phyloP scores from a whole-genome alignment of 2,888 invertebrate genomes.

The Macaria notata region DNA sequence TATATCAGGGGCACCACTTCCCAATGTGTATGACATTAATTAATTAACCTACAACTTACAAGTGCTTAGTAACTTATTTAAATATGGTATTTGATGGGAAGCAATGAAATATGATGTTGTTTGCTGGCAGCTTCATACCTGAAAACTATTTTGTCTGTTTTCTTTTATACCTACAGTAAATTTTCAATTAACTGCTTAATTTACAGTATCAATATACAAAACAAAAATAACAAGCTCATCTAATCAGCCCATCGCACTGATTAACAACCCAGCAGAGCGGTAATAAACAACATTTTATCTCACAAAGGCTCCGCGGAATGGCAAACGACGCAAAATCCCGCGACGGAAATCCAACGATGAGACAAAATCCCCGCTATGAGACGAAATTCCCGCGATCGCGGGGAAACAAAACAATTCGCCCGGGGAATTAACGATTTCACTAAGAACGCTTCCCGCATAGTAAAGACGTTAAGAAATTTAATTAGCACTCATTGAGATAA shows the following conservation, averaged over 20 bases:
- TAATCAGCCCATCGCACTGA: constrained; percentile 14
- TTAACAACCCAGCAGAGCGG: constrained; percentile 27
- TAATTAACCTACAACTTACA: too few relatives aligned
- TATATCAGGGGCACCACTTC: too few relatives aligned
- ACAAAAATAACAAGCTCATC: constrained; percentile 10
- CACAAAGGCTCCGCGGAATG: constrained; percentile 34
- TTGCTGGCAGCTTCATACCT: too few relatives aligned
- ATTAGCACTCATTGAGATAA: constrained; percentile 73
- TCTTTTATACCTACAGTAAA: too few relatives aligned
- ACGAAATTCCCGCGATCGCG: constrained; percentile 46
- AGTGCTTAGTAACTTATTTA: too few relatives aligned
- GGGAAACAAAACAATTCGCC: constrained; percentile 59
- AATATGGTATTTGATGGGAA: too few relatives aligned
- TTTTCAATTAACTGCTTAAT: too few relatives aligned
- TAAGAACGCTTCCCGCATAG: constrained; percentile 54
- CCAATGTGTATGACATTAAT: too few relatives aligned
- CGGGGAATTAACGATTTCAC: constrained; percentile 54
- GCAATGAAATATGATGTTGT: too few relatives aligned
- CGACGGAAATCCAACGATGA: constrained; percentile 27
- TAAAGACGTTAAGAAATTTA: constrained; percentile 70
- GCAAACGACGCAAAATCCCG: constrained; percentile 38
- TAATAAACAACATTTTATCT: constrained; percentile 26
- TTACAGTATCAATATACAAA: constrained; percentile 1
- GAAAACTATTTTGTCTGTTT: too few relatives aligned
- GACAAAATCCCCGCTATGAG: constrained; percentile 32